phyloP scores from a whole-genome alignment of 2,888 invertebrate species.

The Ophion ventricosus region DNA sequence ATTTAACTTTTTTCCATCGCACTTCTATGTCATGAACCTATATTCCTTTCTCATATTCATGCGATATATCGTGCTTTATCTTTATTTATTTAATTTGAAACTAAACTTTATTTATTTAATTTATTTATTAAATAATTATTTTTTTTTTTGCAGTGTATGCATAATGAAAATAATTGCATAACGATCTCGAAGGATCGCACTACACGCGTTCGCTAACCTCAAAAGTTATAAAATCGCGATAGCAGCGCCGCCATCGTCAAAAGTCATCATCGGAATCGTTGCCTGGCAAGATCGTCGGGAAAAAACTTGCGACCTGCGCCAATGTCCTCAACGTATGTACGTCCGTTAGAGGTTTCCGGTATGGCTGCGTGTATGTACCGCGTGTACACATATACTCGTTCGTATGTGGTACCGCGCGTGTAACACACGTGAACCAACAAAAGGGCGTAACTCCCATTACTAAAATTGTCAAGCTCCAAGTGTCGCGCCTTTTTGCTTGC shows the following conservation, averaged over 20 bases:
- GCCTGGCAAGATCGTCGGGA: not conserved
- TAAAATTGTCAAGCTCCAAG: not conserved
- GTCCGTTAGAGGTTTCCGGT: constrained; percentile 67
- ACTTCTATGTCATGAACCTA: too few species aligned
- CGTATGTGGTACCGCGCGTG: not conserved
- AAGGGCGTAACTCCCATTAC: not conserved
- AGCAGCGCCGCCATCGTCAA: not conserved
- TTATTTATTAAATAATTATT: too few species aligned
- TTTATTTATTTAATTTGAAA: too few species aligned
- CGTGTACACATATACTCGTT: not conserved
- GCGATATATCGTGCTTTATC: too few species aligned
- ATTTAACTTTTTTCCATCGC: too few species aligned
- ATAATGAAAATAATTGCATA: not conserved
- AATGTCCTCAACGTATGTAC: constrained; percentile 51
- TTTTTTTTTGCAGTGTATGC: too few species aligned
- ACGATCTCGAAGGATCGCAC: not conserved
- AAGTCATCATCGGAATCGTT: not conserved
- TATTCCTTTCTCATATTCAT: too few species aligned
- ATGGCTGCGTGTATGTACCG: constrained; percentile 29
- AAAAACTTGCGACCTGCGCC: constrained; percentile 55
- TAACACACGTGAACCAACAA: not conserved
- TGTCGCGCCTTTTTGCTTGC: not conserved
- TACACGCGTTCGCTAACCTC: not conserved
- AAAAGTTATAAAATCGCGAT: not conserved
- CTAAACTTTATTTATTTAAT: too few species aligned